phyloP scores from a whole-genome alignment of 37 sponge, comb jelly and placozoan genomes.

The Amphimedon queenslandica region DNA sequence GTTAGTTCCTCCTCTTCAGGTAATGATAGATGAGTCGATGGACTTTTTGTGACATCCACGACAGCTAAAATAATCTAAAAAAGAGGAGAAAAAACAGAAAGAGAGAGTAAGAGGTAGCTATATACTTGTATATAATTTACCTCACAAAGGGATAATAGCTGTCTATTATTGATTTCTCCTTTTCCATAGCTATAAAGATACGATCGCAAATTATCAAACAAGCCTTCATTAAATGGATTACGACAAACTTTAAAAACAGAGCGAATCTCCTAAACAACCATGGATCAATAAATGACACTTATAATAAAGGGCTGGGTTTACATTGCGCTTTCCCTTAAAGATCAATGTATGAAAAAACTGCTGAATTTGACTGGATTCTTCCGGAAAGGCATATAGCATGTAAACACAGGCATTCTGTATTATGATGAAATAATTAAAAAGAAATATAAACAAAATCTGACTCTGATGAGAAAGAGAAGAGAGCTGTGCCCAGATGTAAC shows the following conservation, averaged over 20 bases:
- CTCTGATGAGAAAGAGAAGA: slow-evolving; percentile 52
- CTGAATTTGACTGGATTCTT: slow-evolving; percentile 23
- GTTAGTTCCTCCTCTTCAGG: slow-evolving; percentile 16
- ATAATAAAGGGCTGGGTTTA: too few relatives aligned
- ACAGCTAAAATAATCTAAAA: too few relatives aligned
- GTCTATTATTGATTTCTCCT: slow-evolving; percentile 37
- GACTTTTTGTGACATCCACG: too few relatives aligned
- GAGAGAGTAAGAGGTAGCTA: neutral
- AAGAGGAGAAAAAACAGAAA: too few relatives aligned
- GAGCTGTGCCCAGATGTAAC: slow-evolving; percentile 27
- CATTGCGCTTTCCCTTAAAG: slow-evolving; percentile 53
- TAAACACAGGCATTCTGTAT: slow-evolving; percentile 45
- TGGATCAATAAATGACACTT: neutral
- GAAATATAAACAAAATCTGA: slow-evolving; percentile 5
- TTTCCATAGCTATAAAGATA: slow-evolving; percentile 41
- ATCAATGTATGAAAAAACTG: slow-evolving; percentile 28
- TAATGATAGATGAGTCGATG: too few relatives aligned
- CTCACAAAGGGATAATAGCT: slow-evolving; percentile 66
- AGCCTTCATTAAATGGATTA: slow-evolving; percentile 12
- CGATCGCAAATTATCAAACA: neutral
- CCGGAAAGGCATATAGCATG: slow-evolving; percentile 33
- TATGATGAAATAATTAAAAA: neutral
- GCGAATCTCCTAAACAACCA: slow-evolving; percentile 44
- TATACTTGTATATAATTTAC: slow-evolving; percentile 14
- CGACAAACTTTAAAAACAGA: slow-evolving; percentile 47